Conservation (phyloP, 37 sponge, comb jelly and placozoan genomes). For the Axinella damicornis region DNA sequence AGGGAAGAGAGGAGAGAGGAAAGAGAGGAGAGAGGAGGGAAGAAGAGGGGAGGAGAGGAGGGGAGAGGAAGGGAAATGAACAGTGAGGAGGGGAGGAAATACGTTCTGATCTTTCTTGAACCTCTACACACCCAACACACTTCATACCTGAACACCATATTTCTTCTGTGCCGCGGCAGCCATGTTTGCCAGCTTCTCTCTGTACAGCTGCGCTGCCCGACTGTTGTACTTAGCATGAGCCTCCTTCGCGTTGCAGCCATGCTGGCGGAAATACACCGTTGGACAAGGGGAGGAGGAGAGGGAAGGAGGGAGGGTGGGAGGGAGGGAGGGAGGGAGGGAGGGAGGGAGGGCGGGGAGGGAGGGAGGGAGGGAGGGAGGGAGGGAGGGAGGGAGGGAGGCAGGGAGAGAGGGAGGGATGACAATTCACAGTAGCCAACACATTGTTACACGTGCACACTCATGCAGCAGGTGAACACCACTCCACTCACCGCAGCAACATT, state of each 20-base stretch:
- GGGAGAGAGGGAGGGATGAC: background rate
- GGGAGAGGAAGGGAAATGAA: no score
- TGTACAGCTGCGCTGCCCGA: conserved; percentile 93
- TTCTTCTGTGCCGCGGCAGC: conserved; percentile 83
- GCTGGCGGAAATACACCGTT: conserved; percentile 89
- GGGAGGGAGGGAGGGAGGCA: background rate
- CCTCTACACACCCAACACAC: conserved; percentile 1
- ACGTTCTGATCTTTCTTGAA: no score
- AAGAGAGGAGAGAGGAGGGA: no score
- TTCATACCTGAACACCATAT: conserved; percentile 80
- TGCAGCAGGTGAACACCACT: no score
- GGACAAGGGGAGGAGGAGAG: no score
- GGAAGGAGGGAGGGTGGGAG: background rate
- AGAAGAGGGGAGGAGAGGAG: no score
- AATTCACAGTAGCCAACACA: background rate
- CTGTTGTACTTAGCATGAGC: conserved; percentile 95
- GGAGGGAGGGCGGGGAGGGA: background rate
- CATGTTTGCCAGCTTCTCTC: conserved; percentile 83
- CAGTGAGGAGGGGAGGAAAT: no score
- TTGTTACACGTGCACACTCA: no score
- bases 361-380: background rate
- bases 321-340: background rate
- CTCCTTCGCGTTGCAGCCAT: conserved; percentile 89
- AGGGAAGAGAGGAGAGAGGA: no score
- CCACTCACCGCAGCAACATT: conserved; percentile 94